Evolutionary conservation across 1,140 invertebrate species (phyloP), one percentile per base, ranked within the genome.

Genomic region (Anagrus nilaparvatae): DNA sequence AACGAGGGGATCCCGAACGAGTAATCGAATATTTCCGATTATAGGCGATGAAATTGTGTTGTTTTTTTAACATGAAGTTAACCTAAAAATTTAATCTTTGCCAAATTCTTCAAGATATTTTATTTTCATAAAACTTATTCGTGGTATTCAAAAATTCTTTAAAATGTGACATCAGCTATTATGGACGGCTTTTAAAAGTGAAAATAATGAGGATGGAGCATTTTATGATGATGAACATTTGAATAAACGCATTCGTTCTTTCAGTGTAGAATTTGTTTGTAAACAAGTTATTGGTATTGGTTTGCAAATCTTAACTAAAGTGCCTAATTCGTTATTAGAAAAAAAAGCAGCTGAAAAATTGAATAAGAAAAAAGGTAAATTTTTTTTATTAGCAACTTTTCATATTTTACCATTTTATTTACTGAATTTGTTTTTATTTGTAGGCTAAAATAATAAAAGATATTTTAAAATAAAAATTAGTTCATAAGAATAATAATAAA

Each of bases 261-360:
- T 82, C 51, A 85, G 81, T 24, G 82, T 85, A 12, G 85, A 89
- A 55, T 89, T 81, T 62, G 77, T 90, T n/a, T 77, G 78, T 0
- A 76, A 81, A 46, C 76, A 85, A 65, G 67, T 89, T 44, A 73
- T 90, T 46, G 87, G 87, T 17, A 72, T 89, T 8, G 80, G 80
- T 28, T 84, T 85, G 2, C 80, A 83, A 52, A 76, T 77, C 7
- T 61, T 87, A 7, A 83, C 80, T 1, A 75, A 81, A 41, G 72
- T 77, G 13, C 58, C 87, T 4, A 87, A 85, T 55, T 69, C 77
- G 40, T 65, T 85, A 40, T 54, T 89, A 29, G 75, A 84, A 47
- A 65, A 75, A 30, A 72, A 83, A n/a, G n/a, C n/a, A n/a, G n/a
- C n/a, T n/a, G n/a, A n/a, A n/a, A n/a, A n/a, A n/a, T n/a, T n/a